phyloP scores from a whole-genome alignment of 2,888 invertebrate genomes.

The Diogma glabrata region DNA sequence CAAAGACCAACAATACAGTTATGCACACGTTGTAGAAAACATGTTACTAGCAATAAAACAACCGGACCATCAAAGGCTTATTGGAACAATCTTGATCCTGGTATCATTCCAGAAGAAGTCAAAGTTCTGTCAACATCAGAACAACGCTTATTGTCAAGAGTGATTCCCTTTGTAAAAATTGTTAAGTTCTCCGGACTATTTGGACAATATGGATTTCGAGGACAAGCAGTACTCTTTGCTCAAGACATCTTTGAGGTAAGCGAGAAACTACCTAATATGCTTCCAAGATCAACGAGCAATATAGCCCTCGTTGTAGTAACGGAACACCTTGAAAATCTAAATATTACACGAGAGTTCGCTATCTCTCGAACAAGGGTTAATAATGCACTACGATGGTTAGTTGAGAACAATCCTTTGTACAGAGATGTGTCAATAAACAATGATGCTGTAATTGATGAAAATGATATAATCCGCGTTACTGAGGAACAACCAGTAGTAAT shows the following conservation, averaged over 20 bases:
- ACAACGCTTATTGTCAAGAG: too few relatives aligned
- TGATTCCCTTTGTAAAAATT: conserved; percentile 17
- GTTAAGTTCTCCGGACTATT: conserved; percentile 16
- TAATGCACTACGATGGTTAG: conserved; percentile 12
- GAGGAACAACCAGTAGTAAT: too few relatives aligned
- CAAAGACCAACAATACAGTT: not conserved
- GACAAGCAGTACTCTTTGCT: conserved; percentile 19
- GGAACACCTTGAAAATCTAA: conserved; percentile 10
- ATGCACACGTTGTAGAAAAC: not conserved
- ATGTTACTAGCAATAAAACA: too few relatives aligned
- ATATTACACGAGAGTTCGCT: conserved; percentile 5
- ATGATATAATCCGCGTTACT: not conserved
- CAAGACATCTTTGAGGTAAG: conserved; percentile 16
- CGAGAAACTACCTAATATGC: conserved; percentile 7
- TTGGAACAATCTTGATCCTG: too few relatives aligned
- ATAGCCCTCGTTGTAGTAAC: not conserved
- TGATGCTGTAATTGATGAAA: not conserved
- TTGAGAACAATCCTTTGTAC: conserved; percentile 15
- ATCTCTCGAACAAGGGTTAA: conserved; percentile 7
- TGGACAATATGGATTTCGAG: conserved; percentile 17
- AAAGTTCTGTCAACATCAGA: too few relatives aligned
- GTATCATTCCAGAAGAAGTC: too few relatives aligned
- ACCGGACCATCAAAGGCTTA: too few relatives aligned
- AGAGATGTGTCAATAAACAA: conserved; percentile 11
- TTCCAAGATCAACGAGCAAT: conserved; percentile 7